Conservation (phyloP, 2,888 invertebrate genomes). For the Thelaira solivaga region DNA sequence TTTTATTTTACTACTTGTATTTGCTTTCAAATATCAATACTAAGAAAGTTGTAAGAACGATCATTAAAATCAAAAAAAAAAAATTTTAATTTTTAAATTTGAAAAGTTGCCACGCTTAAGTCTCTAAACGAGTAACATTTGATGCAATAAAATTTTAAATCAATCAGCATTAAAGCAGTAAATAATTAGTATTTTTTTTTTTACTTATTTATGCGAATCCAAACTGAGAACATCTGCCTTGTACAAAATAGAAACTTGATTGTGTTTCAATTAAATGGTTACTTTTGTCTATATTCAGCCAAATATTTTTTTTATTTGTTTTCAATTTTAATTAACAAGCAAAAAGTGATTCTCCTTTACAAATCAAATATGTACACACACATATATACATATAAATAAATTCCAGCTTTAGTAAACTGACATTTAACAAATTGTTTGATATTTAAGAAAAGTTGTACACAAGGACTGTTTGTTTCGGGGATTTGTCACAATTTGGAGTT, state of each 20-base stretch:
- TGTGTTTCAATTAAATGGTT: constrained; percentile 23
- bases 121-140: not conserved
- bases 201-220: not conserved
- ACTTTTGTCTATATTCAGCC: constrained; percentile 18
- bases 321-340: constrained; percentile 17
- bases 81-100: not conserved
- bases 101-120: not conserved
- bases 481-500: not conserved
- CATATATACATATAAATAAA: not conserved
- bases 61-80: not conserved
- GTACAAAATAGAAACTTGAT: not conserved
- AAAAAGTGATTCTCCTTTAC: not conserved
- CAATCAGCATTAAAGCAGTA: not conserved
- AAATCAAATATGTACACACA: no score
- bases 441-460: not conserved
- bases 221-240: constrained; percentile 17
- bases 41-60: constrained; percentile 22
- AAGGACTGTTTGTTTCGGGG: constrained; percentile 16
- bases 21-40: not conserved
- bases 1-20: no score
- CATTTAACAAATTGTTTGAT: constrained; percentile 35
- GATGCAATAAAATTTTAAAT: not conserved
- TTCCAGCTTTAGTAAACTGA: constrained; percentile 4
- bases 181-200: not conserved
- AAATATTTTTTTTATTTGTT: not conserved